Evolutionary conservation across 2,113 vertebrate species (phyloP), one percentile per base, ranked within the genome.

Genomic region (Todiramphus chloris): DNA sequence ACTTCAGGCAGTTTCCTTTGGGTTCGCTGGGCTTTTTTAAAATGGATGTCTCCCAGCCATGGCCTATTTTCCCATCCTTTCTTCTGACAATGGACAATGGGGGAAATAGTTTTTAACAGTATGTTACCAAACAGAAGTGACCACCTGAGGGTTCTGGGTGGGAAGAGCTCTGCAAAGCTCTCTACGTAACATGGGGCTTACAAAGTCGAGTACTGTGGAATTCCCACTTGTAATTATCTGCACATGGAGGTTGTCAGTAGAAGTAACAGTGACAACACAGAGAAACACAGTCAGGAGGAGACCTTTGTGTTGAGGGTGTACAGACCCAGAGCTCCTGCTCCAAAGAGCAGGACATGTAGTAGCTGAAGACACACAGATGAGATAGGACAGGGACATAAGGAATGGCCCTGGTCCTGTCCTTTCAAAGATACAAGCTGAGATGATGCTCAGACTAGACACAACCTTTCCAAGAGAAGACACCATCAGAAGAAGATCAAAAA

Each of bases 1-100:
- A 79, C 91, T 87, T 91, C 74, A 82, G 7, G n/a, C 44, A 76
- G 50, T 77, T 94, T 96, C 81, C 91, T 84, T 80, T 91, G 53
- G 62, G 27, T 87, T 79, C 66, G n/a, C 66, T 77, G 56, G 56
- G 14, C 6, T 19, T 17, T 63, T 74, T 92, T 83, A 59, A 86
- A 93, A 89, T 30, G 60, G 68, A 78, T 2, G 13, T n/a, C 33
- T 94, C 51, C 83, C 75, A 39, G 69, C 81, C 83, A 39, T n/a
- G 20, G 41, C 23, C 46, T 56, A 3, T 87, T 91, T 94, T 96
- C 93, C 73, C 62, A 17, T 81, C 25, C 6, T 87, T 94, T 84
- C 80, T 75, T 70, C 77, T 83, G 69, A 94, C 83, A 95, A 95
- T 74, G 60, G 27, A 76, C 50, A 86, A 88, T 51, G 72, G 67